Percentiles rank a stretch among this genome's conserved stretches.
These are phyloP conservation scores for Synanthedon vespiformis DNA, from an alignment of 2,888 invertebrate species.

Conservation along the genomic window DNA sequence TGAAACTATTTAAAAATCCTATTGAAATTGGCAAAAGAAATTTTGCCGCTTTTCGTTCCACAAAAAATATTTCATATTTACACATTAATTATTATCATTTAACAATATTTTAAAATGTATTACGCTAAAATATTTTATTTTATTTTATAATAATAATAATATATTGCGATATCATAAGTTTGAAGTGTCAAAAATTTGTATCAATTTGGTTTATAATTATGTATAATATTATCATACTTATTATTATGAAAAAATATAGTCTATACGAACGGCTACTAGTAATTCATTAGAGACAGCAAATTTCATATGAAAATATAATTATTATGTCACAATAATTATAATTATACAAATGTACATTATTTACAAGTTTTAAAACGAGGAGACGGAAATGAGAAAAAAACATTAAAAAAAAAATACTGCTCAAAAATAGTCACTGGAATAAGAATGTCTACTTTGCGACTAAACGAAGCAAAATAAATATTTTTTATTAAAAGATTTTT, in stretches of 20 bases:
- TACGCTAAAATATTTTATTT: constrained; percentile 28
- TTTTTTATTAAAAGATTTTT: no score
- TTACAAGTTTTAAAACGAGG: constrained; percentile 32
- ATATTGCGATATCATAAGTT: constrained; percentile 60
- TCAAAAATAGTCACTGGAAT: constrained; percentile 35
- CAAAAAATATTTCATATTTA: constrained; percentile 26
- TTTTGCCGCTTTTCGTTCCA: neutral
- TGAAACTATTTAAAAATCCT: neutral
- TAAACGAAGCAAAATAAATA: constrained; percentile 9
- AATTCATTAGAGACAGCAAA: constrained; percentile 32
- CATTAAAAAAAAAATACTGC: constrained; percentile 44
- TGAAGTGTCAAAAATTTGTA: constrained; percentile 29
- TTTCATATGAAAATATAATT: constrained; percentile 55
- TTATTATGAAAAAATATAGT: constrained; percentile 58
- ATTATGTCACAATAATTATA: constrained; percentile 18
- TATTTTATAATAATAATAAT: no score
- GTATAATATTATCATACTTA: constrained; percentile 8
- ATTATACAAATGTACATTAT: constrained; percentile 28
- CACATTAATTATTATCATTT: constrained; percentile 16
- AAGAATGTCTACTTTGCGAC: constrained; percentile 8
- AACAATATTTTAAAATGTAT: constrained; percentile 25
- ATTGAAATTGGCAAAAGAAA: neutral
- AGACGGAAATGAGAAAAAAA: constrained; percentile 4
- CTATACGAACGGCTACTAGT: constrained; percentile 36
- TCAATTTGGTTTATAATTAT: constrained; percentile 1